phyloP scores from a whole-genome alignment of 2,113 vertebrate genomes.

The cattle (Bos taurus) region DNA sequence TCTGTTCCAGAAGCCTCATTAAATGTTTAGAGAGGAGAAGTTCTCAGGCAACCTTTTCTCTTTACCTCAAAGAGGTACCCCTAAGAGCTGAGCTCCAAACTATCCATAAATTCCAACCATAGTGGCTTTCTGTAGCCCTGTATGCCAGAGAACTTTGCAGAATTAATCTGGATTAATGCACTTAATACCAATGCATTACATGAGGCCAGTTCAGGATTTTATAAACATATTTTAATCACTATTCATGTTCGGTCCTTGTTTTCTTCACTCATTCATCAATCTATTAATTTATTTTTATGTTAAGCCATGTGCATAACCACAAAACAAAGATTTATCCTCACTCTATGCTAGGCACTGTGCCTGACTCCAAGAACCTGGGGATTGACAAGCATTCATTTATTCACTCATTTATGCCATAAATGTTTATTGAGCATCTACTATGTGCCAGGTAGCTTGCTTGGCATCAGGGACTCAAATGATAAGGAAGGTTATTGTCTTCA shows the following conservation, averaged over 20 bases:
- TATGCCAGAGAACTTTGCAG: background rate
- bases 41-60: background rate
- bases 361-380: background rate
- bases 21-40: background rate
- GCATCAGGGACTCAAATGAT: background rate
- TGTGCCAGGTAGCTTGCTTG: background rate
- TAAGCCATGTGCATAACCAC: background rate
- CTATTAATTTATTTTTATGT: background rate
- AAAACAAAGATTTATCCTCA: background rate
- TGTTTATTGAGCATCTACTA: background rate
- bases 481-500: background rate
- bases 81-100: background rate
- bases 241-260: background rate
- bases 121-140: background rate
- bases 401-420: background rate
- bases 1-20: background rate
- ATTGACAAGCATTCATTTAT: background rate
- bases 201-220: background rate
- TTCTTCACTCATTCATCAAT: background rate
- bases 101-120: background rate
- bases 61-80: background rate
- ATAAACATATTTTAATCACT: background rate
- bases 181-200: background rate
- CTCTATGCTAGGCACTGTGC: background rate
- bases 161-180: background rate